A percentile compares a stretch with the other conserved stretches of the same genome.
phyloP scores from a whole-genome alignment of 2,888 invertebrate species.

The Ganaspis brasiliensis region DNA sequence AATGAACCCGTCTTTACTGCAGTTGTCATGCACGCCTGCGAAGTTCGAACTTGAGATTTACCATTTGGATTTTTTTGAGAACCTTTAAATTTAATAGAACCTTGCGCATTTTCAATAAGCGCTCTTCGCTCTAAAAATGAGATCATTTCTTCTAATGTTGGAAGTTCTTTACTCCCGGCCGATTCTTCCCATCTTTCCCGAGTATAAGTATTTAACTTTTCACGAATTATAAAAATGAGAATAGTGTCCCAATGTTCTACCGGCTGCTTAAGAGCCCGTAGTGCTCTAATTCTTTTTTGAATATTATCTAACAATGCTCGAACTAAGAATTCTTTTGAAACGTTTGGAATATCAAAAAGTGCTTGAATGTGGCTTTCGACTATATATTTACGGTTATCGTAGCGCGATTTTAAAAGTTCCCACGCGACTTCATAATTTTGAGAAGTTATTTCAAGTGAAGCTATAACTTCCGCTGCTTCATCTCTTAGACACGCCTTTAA shows the following conservation, averaged over 20 bases:
- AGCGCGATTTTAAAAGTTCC: neutral
- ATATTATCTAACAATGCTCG: slow-evolving; percentile 12
- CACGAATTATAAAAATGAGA: neutral
- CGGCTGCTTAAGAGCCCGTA: neutral
- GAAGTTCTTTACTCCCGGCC: neutral
- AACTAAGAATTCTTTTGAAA: slow-evolving; percentile 15
- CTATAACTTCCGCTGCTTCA: slow-evolving; percentile 10
- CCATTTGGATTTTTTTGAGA: neutral
- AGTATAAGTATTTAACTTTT: neutral
- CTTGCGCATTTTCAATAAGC: neutral
- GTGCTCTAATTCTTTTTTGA: slow-evolving; percentile 14
- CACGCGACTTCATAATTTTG: neutral
- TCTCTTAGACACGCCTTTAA: neutral
- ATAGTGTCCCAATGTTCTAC: neutral
- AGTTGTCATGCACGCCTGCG: neutral
- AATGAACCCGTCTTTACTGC: neutral
- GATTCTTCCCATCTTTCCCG: neutral
- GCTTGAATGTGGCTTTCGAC: slow-evolving; percentile 8
- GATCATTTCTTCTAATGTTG: neutral
- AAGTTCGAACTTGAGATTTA: neutral
- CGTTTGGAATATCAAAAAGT: slow-evolving; percentile 12
- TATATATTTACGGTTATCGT: neutral
- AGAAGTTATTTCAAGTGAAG: neutral
- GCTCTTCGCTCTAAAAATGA: neutral
- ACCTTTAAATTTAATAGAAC: neutral